These are phyloP conservation scores for Troilus luridus DNA, from an alignment of 2,888 invertebrate species.

Conservation along the genomic window DNA sequence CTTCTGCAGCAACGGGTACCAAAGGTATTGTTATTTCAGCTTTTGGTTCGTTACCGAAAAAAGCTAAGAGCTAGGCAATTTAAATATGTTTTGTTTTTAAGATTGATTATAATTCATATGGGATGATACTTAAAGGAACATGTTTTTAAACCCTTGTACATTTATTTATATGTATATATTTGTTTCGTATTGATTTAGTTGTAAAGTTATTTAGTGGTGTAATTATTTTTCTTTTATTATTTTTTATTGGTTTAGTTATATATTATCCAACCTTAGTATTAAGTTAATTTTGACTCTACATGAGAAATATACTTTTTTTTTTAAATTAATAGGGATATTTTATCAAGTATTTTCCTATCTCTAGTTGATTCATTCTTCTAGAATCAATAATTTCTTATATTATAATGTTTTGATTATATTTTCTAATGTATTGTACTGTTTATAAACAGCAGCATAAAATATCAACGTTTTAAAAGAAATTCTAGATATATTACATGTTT, in stretches of 20 bases:
- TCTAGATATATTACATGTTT: not conserved
- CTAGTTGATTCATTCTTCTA: not conserved
- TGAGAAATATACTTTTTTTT: not conserved
- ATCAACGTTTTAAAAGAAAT: not conserved
- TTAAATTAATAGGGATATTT: not conserved
- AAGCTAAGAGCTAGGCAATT: slow-evolving; percentile 68
- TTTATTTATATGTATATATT: not conserved
- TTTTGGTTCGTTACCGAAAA: slow-evolving; percentile 91
- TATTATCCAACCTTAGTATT: not conserved
- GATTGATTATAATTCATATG: not conserved
- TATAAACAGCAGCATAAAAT: not conserved
- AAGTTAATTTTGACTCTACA: not conserved
- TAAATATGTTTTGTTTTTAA: not conserved
- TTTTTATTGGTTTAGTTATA: not conserved
- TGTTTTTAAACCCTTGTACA: not conserved
- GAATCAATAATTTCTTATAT: not conserved
- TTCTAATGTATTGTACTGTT: not conserved
- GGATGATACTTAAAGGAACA: not conserved
- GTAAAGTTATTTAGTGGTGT: not conserved
- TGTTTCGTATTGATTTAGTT: not conserved
- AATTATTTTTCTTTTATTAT: not conserved
- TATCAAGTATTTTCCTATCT: not conserved
- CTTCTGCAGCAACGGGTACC: slow-evolving; percentile 87
- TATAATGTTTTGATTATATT: not conserved
- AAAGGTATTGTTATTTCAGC: slow-evolving; percentile 94